These are phyloP conservation scores for Clusia tigrina DNA, from an alignment of 2,888 invertebrate genomes.

Conservation along the genomic window DNA sequence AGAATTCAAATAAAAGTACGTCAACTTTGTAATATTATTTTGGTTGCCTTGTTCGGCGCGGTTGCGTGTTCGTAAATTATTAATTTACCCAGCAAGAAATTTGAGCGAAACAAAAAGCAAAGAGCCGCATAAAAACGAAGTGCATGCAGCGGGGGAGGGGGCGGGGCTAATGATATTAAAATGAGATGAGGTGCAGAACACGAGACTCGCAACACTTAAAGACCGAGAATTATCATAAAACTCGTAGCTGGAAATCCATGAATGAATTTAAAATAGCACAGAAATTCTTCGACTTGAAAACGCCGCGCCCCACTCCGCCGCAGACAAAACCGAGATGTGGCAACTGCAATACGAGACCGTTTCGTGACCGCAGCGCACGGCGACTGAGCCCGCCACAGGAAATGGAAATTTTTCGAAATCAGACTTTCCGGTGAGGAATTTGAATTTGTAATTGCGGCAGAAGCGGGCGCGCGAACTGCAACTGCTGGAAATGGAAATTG, in stretches of 20 bases:
- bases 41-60: neutral
- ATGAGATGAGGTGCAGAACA: conserved; percentile 51
- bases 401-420: conserved; percentile 19
- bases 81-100: conserved; percentile 30
- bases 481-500: neutral
- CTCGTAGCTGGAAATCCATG: neutral
- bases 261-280: conserved; percentile 6
- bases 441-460: conserved; percentile 18
- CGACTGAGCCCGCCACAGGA: conserved; percentile 15
- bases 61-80: conserved; percentile 41
- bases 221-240: no score
- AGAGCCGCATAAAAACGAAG: conserved; percentile 15
- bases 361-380: neutral
- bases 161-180: conserved; percentile 57
- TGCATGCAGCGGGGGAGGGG: conserved; percentile 27
- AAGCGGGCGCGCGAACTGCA: neutral
- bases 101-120: conserved; percentile 17
- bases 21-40: no score
- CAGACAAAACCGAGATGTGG: no score
- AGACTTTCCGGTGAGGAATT: conserved; percentile 27
- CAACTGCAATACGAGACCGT: no score
- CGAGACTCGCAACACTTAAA: conserved; percentile 34
- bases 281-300: no score
- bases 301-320: no score
- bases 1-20: no score